A percentile compares a stretch with the other conserved stretches of the same genome.
phyloP scores from a whole-genome alignment of 1,140 invertebrate species.

The Procambarus clarkii region DNA sequence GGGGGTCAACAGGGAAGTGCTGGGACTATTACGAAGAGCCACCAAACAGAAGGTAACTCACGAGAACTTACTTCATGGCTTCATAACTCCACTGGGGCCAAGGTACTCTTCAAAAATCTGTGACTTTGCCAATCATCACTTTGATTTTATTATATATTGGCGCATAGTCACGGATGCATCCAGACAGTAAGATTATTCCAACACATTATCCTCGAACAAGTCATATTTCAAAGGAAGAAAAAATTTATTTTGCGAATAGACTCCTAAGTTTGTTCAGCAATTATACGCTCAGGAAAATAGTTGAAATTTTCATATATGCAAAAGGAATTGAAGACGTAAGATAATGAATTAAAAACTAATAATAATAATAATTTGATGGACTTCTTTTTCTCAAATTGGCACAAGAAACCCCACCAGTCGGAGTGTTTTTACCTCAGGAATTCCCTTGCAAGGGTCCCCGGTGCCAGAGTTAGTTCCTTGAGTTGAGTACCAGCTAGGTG shows the following conservation, averaged over 20 bases:
- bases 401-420: constrained; percentile 19
- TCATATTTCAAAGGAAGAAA: neutral
- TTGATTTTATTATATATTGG: neutral
- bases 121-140: neutral
- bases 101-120: constrained; percentile 29
- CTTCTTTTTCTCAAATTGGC: constrained; percentile 4
- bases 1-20: constrained; percentile 59
- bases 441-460: constrained; percentile 46
- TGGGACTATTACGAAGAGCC: constrained; percentile 32
- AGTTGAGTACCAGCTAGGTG: constrained; percentile 42
- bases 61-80: constrained; percentile 50
- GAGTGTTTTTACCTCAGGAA: constrained; percentile 48
- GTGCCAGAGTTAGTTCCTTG: constrained; percentile 30
- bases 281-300: constrained; percentile 32
- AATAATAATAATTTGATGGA: neutral
- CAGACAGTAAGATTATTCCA: neutral
- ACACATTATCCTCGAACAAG: neutral
- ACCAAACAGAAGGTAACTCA: constrained; percentile 45
- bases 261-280: neutral
- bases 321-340: neutral
- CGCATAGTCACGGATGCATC: neutral
- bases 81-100: constrained; percentile 23
- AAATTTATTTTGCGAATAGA: constrained; percentile 14
- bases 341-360: neutral
- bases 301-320: constrained; percentile 7